Base-by-base conservation (phyloP, 2,888 invertebrate genomes). In the Odontomyia ornata region DNA sequence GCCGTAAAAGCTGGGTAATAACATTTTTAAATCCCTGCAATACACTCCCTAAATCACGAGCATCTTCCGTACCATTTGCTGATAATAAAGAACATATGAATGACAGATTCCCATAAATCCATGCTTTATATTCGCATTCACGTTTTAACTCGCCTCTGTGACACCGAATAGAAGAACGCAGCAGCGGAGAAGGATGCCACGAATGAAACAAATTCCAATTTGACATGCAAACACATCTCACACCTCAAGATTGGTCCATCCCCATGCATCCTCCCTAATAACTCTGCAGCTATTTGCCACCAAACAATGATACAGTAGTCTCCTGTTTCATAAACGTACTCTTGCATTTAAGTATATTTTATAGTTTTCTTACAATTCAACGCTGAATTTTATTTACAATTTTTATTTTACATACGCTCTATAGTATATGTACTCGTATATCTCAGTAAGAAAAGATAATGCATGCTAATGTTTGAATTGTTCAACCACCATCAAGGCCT, bases 391-490 rank as follows among this genome's bases (percentile, higher is more conserved):
- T 52, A 52, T 52, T 52, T 52, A 52, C 52, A 52, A 15, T 60
- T 60, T 18, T 18, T n/a, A 4, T 15, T 52, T 52, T 52, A n/a
- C n/a, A n/a, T n/a, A n/a, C n/a, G n/a, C n/a, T n/a, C n/a, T 43
- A 13, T 9, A 43, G 43, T 43, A 43, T 7, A 43, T 9, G 43
- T 9, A 7, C 7, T n/a, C 4, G 5, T n/a, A 52, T 52, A 52
- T n/a, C 4, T 36, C 3, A 36, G 36, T 36, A 7, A 25, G 11
- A 25, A 60, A 21, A 60, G 57, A 60, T 60, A 60, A 21, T 60
- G 25, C 57, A 60, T 60, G 57, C 57, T 23, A 60, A 60, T 60
- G 57, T 60, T 60, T 60, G 25, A 18, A 23, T 60, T 60, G 57
- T 60, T 60, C 25, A 9, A 9, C 25, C 21, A 11, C 25, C 57